Percentiles rank a stretch among this genome's conserved stretches.
These are phyloP conservation scores for Parazoanthus darwini DNA, from an alignment of 92 coral and sea anemone genomes.

Conservation along the genomic window DNA sequence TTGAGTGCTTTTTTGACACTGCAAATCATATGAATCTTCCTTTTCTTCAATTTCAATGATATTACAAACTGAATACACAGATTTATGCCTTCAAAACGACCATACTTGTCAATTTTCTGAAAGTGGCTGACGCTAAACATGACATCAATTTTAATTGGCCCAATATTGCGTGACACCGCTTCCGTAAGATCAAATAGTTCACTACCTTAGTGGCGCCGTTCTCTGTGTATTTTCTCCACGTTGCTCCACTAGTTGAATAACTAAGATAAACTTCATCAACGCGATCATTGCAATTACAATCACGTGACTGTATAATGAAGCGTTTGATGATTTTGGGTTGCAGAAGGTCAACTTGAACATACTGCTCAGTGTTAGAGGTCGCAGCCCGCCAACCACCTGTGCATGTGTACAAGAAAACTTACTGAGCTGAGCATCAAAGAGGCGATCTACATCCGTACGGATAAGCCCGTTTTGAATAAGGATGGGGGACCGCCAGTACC, in stretches of 20 bases:
- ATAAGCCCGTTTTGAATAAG: too few relatives aligned
- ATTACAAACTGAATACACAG: too few relatives aligned
- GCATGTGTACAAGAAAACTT: not conserved
- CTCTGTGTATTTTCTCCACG: slow-evolving; percentile 19
- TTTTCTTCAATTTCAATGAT: too few relatives aligned
- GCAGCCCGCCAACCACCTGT: slow-evolving; percentile 31
- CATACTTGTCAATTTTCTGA: too few relatives aligned
- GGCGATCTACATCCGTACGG: too few relatives aligned
- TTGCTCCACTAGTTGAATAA: slow-evolving; percentile 27
- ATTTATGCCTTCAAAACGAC: too few relatives aligned
- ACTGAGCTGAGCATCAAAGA: not conserved
- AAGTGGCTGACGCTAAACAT: too few relatives aligned
- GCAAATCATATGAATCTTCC: too few relatives aligned
- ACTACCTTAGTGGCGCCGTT: slow-evolving; percentile 4
- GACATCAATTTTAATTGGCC: too few relatives aligned
- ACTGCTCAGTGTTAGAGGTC: not conserved
- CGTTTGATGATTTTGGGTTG: slow-evolving; percentile 14
- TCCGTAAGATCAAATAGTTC: not conserved
- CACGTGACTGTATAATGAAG: not conserved
- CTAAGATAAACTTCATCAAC: not conserved
- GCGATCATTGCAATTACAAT: not conserved
- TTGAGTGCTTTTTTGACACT: too few relatives aligned
- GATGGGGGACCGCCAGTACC: too few relatives aligned
- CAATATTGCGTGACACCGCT: too few relatives aligned
- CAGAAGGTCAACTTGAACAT: slow-evolving; percentile 24